Evolutionary conservation across 2,113 vertebrate species (phyloP).

Genomic region (Pseudorhombus dupliciocellatus): DNA sequence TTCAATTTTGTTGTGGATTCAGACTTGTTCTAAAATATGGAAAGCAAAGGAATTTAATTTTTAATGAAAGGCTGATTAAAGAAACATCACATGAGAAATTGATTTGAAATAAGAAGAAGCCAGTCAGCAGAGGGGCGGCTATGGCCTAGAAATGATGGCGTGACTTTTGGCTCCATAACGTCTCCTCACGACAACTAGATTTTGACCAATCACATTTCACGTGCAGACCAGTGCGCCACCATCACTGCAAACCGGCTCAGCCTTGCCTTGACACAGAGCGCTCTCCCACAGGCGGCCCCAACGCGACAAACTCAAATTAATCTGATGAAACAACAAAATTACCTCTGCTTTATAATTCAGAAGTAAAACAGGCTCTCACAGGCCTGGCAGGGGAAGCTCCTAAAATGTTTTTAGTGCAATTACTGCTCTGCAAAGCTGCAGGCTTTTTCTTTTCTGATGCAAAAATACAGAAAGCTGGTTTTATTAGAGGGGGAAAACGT

Average conservation of each 20-base stretch:
- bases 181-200: too few relatives aligned
- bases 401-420: constrained; percentile 52
- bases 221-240: neutral
- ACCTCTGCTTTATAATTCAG: constrained; percentile 15
- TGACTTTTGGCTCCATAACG: neutral
- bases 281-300: neutral
- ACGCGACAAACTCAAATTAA: constrained; percentile 12
- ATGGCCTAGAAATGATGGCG: neutral
- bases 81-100: neutral
- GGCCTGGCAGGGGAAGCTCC: constrained; percentile 24
- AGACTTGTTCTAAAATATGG: neutral
- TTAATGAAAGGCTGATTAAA: too few relatives aligned
- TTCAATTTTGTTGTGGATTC: neutral
- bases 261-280: neutral
- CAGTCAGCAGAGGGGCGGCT: neutral
- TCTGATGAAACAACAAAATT: constrained; percentile 33
- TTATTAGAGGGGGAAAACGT: constrained; percentile 47
- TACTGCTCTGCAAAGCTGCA: constrained; percentile 39
- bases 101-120: neutral
- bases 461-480: constrained; percentile 38
- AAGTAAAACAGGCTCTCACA: constrained; percentile 13
- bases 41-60: neutral
- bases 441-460: constrained; percentile 29
- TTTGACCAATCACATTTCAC: neutral
- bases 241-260: neutral